Evolutionary conservation across 1,140 invertebrate genomes (phyloP), one percentile per base, ranked within the genome.

Genomic region (Hirudo medicinalis): DNA sequence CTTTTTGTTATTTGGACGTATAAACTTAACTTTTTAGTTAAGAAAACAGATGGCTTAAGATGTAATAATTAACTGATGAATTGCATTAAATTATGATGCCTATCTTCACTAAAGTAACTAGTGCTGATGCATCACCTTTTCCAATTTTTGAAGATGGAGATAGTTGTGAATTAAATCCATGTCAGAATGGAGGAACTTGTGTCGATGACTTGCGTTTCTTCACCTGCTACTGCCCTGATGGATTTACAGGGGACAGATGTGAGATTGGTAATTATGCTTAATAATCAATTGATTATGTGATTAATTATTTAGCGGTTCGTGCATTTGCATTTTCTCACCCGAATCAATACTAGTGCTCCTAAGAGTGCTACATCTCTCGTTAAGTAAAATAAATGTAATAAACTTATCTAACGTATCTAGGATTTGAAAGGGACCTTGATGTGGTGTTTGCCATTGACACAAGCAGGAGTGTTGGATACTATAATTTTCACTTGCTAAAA

Each of bases 171-270:
- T 91, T 90, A 5, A 91, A 92, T 82, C 92, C 92, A 0, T 95
- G 92, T 81, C 88, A 91, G 77, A 94, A 94, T 80, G 91, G 94
- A 76, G 92, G 92, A 67, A 94, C 91, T 63, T 96, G 92, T 78
- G 83, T 94, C 70, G 92, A 95, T 77, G 91, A 94, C 69, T 54
- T 49, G 32, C 22, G 69, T 19, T 49, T n/a, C n/a, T 70, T 53
- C 43, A 27, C 32, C 43, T 70, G 69, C 43, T 6, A 20, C n/a
- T 70, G 69, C 22, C 19, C n/a, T 0, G 43, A 36, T 25, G 22
- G 22, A 36, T 70, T 53, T 32, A 25, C 69, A 22, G 69, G 69
- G 22, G 32, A 54, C 69, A 70, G 53, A 36, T 70, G 69, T 49
- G 69, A 70, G 53, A 70, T 25, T 53, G 32, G 69, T 70, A 68